Percentiles rank a stretch among this genome's conserved stretches.
phyloP scores from a whole-genome alignment of 1,140 invertebrate species.

The Drosophila ananassae region DNA sequence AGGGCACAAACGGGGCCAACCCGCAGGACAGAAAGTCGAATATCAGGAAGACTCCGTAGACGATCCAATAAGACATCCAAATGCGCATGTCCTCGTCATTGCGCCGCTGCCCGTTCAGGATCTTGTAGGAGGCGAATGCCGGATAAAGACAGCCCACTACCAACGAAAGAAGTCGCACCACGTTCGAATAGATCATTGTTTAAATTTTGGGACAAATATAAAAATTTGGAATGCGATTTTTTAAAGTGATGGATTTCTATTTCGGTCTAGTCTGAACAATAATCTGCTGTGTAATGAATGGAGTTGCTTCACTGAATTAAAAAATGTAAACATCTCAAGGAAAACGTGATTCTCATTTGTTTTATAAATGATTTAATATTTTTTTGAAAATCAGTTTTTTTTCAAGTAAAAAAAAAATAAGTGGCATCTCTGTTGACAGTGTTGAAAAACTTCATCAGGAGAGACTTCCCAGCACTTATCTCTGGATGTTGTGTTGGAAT shows the following conservation, averaged over 20 bases:
- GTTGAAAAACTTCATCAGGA: background rate
- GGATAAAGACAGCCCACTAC: slow-evolving; percentile 64
- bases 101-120: slow-evolving; percentile 87
- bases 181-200: slow-evolving; percentile 15
- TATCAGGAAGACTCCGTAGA: slow-evolving; percentile 45
- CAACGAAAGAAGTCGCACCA: slow-evolving; percentile 31
- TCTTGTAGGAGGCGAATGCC: slow-evolving; percentile 88
- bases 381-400: background rate
- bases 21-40: slow-evolving; percentile 32
- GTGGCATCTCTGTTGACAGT: background rate
- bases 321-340: background rate
- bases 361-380: too few species aligned
- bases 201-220: background rate
- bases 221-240: background rate
- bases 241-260: background rate
- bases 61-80: slow-evolving; percentile 74
- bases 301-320: background rate
- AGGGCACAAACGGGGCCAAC: slow-evolving; percentile 42
- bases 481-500: background rate
- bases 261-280: background rate
- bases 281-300: background rate
- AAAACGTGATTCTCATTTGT: too few species aligned
- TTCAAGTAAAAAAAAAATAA: background rate
- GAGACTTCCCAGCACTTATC: background rate
- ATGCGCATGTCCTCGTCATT: slow-evolving; percentile 96